Percentiles rank a stretch among this genome's conserved stretches.
Evolutionary conservation across 1,140 invertebrate genomes (phyloP).

Genomic region (Hylaeus volcanicus): DNA sequence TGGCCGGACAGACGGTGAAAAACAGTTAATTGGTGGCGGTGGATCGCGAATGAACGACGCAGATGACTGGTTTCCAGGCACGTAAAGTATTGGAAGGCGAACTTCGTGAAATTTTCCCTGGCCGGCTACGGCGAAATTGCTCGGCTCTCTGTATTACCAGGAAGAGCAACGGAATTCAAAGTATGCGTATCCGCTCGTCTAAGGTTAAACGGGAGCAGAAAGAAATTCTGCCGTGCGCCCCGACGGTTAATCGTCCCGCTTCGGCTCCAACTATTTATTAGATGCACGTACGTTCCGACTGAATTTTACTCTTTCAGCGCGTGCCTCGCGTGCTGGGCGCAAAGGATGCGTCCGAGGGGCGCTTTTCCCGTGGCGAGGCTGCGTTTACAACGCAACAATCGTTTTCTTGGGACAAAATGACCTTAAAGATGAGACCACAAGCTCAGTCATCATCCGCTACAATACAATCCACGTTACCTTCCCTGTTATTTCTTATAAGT

Average conservation of each 20-base stretch:
- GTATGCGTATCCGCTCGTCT: conserved; percentile 38
- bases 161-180: conserved; percentile 33
- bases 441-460: too few species aligned
- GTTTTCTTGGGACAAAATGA: too few species aligned
- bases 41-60: conserved; percentile 15
- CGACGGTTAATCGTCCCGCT: conserved; percentile 23
- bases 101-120: conserved; percentile 32
- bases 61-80: conserved; percentile 34
- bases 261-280: conserved; percentile 39
- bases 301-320: not conserved
- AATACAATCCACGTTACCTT: too few species aligned
- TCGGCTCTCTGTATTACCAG: not conserved
- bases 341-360: not conserved
- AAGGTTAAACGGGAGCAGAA: conserved; percentile 18
- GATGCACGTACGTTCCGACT: conserved; percentile 15
- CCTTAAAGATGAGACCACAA: too few species aligned
- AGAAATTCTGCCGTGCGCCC: conserved; percentile 24
- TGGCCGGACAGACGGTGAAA: conserved; percentile 30
- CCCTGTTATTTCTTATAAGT: too few species aligned
- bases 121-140: conserved; percentile 24
- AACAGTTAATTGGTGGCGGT: conserved; percentile 39
- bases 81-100: conserved; percentile 33
- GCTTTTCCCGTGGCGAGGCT: not conserved
- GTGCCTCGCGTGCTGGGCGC: conserved; percentile 16
- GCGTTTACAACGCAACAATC: too few species aligned